phyloP scores from a whole-genome alignment of 2,888 invertebrate genomes.

The Dorcus parallelipipedus region DNA sequence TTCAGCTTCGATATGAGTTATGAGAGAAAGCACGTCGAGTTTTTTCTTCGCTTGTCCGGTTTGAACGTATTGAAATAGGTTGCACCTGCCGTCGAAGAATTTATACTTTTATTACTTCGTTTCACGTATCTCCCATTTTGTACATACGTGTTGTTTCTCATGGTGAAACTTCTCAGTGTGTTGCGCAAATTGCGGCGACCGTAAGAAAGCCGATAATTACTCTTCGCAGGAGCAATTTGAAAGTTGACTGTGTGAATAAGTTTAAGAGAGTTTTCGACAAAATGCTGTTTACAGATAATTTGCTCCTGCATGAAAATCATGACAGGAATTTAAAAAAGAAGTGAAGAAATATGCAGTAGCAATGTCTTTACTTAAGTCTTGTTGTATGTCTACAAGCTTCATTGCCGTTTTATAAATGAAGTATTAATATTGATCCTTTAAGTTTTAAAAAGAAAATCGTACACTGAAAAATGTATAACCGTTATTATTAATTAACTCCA shows the following conservation, averaged over 20 bases:
- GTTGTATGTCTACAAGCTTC: no score
- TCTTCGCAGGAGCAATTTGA: background rate
- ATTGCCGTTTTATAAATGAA: no score
- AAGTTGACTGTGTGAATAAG: background rate
- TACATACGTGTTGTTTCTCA: constrained; percentile 5
- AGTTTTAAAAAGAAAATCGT: no score
- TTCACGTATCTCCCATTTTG: background rate
- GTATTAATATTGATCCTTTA: no score
- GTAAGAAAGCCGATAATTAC: background rate
- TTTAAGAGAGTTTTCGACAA: background rate
- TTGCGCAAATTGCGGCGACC: constrained; percentile 4
- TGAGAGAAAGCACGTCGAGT: background rate
- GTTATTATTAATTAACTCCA: no score
- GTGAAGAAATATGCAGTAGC: no score
- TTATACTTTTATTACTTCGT: constrained; percentile 23
- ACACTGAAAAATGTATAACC: no score
- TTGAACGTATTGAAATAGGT: constrained; percentile 30
- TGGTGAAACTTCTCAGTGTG: constrained; percentile 1
- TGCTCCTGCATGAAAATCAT: no score
- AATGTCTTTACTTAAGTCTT: no score
- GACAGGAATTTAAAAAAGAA: no score
- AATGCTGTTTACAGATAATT: no score
- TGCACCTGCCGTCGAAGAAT: constrained; percentile 41
- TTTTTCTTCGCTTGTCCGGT: constrained; percentile 16
- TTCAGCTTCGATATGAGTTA: background rate